Evolutionary conservation across 2,113 vertebrate genomes (phyloP), one percentile per base, ranked within the genome.

Genomic region (Tor tambroides): DNA sequence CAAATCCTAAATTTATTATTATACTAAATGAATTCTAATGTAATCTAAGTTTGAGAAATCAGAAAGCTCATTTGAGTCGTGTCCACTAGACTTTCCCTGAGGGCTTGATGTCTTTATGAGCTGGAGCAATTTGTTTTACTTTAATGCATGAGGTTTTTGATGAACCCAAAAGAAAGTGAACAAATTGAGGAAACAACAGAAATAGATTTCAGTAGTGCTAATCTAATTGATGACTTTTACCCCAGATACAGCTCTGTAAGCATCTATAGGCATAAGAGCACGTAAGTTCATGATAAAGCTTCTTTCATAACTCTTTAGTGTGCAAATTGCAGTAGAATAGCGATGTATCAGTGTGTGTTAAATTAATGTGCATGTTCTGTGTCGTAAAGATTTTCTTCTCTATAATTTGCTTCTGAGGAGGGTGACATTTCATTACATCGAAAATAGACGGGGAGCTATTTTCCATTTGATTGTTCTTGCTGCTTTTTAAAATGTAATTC

Each of bases 401-500:
- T 83, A 43, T 83, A 83, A 83, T 83, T 83, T 51, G 41, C 81
- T 43, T 71, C 28, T 30, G 26, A 71, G 28, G 35, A 71, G 81
- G 15, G 65, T 83, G 81, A 71, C 81, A 83, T 83, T 83, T 54
- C 65, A 83, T 71, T 83, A 71, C 28, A 35, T 83, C 4, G 43
- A 82, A 67, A 82, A 82, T 46, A 82, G 80, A 82, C 38, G 14
- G 38, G 80, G 26, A 71, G 43, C 65, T 54, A 71, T 71, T 83
- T 83, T 83, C 43, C 65, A 35, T 71, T 71, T 54, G 43, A 83
- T 54, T 83, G 19, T 83, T 83, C 65, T 83, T 35, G 65, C 28
- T 54, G 81, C 65, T 51, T 83, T 80, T 71, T 54, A 71, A 83
- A 83, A 83, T 54, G 65, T 83, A 71, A 83, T 83, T 51, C 81